Percentiles rank a stretch among this genome's conserved stretches.
These are phyloP conservation scores for Rhopilema esculentum DNA, from an alignment of 30 jellyfish, hydroid and myxozoan species.

Conservation along the genomic window DNA sequence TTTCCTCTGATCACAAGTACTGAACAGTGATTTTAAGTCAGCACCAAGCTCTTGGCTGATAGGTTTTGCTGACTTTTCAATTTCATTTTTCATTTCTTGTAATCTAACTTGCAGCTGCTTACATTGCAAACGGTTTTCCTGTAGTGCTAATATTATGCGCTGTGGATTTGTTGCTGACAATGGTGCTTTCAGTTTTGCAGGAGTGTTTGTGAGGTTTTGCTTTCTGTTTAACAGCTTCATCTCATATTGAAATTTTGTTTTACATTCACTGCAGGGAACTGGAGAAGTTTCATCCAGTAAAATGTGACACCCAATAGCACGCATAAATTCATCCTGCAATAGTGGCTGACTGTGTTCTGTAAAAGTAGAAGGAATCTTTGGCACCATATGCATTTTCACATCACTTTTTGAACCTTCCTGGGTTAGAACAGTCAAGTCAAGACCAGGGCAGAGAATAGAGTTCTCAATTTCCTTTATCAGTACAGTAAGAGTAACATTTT, in stretches of 20 bases:
- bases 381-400: constrained; percentile 25
- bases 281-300: background rate
- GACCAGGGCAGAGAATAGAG: constrained; percentile 22
- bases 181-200: constrained; percentile 60
- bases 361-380: background rate
- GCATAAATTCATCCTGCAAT: constrained; percentile 33
- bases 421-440: background rate
- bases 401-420: constrained; percentile 9
- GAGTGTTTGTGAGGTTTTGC: constrained; percentile 4
- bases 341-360: constrained; percentile 19
- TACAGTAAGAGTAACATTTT: constrained; percentile 35
- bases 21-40: constrained; percentile 22
- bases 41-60: constrained; percentile 11
- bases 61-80: constrained; percentile 9
- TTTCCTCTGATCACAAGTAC: constrained; percentile 40
- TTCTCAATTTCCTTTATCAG: constrained; percentile 39
- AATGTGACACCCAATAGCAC: constrained; percentile 26
- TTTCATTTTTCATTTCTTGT: constrained; percentile 41
- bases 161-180: constrained; percentile 28
- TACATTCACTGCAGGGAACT: constrained; percentile 33
- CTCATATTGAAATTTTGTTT: constrained; percentile 8
- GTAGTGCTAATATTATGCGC: constrained; percentile 35
- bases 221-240: constrained; percentile 29
- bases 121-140: constrained; percentile 28
- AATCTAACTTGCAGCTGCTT: constrained; percentile 46